Evolutionary conservation across 2,113 vertebrate genomes (phyloP).

Genomic region (Larimichthys polyactis): DNA sequence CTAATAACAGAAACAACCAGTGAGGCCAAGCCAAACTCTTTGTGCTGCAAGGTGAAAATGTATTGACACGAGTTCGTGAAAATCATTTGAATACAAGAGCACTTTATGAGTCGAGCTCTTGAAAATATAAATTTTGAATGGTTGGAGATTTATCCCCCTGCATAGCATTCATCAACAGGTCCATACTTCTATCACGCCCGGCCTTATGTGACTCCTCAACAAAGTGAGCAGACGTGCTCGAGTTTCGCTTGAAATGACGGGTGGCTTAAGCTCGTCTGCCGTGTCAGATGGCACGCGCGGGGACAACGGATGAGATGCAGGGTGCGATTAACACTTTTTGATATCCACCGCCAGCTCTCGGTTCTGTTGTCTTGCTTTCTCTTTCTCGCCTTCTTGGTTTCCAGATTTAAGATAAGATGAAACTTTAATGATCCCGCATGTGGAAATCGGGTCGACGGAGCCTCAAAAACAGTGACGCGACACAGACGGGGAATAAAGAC

Average conservation of each 20-base stretch:
- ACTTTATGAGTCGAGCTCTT: not conserved
- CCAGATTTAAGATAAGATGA: constrained; percentile 62
- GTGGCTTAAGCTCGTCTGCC: not conserved
- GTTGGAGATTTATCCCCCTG: not conserved
- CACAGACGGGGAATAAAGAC: not conserved
- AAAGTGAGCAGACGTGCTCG: not conserved
- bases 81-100: not conserved
- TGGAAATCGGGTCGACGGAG: constrained; percentile 43
- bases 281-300: constrained; percentile 32
- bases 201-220: constrained; percentile 1
- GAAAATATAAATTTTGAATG: not conserved
- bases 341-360: constrained; percentile 28
- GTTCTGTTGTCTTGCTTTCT: constrained; percentile 28
- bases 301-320: constrained; percentile 36
- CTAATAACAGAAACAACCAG: not conserved
- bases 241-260: constrained; percentile 5
- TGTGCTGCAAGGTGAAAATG: not conserved
- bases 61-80: not conserved
- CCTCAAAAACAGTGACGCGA: not conserved
- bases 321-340: constrained; percentile 52
- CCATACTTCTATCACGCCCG: not conserved
- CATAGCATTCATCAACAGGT: not conserved
- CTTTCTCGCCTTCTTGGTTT: constrained; percentile 22
- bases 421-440: constrained; percentile 55
- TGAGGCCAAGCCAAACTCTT: not conserved